Evolutionary conservation across 2,888 invertebrate genomes (phyloP).

Genomic region (Pterobdella sp.): DNA sequence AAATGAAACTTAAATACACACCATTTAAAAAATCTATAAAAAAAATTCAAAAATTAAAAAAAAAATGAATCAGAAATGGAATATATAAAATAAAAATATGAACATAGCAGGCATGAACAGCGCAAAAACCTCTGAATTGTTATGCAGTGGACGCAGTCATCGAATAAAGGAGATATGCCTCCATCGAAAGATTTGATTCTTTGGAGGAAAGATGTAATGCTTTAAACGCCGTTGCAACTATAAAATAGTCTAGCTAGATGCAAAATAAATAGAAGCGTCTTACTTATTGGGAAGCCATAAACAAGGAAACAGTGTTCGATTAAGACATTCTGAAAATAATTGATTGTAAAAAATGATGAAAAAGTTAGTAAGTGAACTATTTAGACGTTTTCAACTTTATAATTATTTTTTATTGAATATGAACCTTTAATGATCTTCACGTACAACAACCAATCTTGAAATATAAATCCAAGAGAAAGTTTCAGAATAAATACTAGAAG

Average conservation of each 20-base stretch:
- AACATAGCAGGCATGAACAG: not conserved
- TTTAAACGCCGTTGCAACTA: not conserved
- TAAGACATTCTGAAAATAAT: not conserved
- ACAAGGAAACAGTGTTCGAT: not conserved
- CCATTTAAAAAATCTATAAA: no score
- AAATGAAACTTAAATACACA: no score
- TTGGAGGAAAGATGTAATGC: conserved; percentile 6
- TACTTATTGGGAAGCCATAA: not conserved
- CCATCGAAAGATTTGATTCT: not conserved
- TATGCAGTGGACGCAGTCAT: not conserved
- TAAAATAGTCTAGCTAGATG: not conserved
- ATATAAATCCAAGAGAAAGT: not conserved
- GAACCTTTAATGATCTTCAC: no score
- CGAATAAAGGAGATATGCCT: conserved; percentile 8
- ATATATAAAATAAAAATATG: not conserved
- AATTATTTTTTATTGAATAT: no score
- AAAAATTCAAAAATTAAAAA: not conserved
- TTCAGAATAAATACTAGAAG: no score
- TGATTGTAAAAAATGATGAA: no score
- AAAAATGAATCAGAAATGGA: not conserved
- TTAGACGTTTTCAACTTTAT: no score
- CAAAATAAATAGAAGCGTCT: conserved; percentile 1
- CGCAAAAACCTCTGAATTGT: not conserved
- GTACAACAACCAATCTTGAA: not conserved
- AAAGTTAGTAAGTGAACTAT: no score